Evolutionary conservation across 37 sponge, comb jelly and placozoan species (phyloP), one percentile per base, ranked within the genome.

Genomic region (Geodia barretti): DNA sequence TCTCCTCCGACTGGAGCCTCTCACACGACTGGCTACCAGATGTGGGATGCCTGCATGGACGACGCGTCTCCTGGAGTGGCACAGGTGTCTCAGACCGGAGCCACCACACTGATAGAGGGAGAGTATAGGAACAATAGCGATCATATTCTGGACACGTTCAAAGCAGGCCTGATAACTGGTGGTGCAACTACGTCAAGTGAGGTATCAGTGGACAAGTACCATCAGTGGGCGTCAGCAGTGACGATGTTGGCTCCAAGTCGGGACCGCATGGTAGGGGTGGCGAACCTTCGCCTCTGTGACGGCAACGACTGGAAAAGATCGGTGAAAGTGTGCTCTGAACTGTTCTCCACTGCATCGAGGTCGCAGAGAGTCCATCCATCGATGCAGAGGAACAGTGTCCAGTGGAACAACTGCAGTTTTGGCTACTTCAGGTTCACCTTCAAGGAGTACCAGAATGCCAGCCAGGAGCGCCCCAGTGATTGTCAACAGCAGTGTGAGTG

Each of bases 1-100:
- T 85, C 86, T 32, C 86, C 86, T 25, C 60, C 77, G 60, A 85
- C 86, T n/a, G 86, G 86, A 0, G 73, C 60, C 24, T 85, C 86
- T 7, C 86, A 85, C 38, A 71, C 77, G 24, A 78, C 78, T 39
- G 40, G 73, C 41, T 85, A 85, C 41, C 79, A 85, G 39, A 71
- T 85, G 38, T 85, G 78, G 78, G 66, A 85, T 26, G 70, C 70
- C 20, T 85, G 86, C 58, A 77, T 85, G 78, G 39, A 39, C 62
- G 69, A 77, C 41, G 86, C 77, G 7, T 61, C 71, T 25, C 60
- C 1, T 3, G 86, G 86, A 34, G 86, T 85, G 21, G 78, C 60
- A 14, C 70, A 30, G n/a, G 86, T 85, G 73, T 77, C 86, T 11
- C 71, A 70, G 43, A 59, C 42, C 1, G 86, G 86, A 42, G 24